Evolutionary conservation across 1,140 invertebrate genomes (phyloP).

Genomic region (Tetramorium simillimum): DNA sequence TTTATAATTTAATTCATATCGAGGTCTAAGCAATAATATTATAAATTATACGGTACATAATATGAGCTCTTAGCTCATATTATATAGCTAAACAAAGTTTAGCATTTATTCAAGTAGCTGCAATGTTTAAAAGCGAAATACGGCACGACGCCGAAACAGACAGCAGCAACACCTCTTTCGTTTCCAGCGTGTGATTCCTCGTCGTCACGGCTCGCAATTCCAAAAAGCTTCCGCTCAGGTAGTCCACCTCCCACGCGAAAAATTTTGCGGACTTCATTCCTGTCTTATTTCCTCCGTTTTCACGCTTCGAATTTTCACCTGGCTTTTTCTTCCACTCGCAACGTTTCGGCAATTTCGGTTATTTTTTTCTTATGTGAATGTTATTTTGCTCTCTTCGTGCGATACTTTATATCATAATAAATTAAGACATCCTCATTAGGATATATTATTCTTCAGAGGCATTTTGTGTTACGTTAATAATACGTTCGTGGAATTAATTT

Average conservation of each 20-base stretch:
- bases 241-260: conserved; percentile 25
- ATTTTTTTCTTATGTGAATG: background rate
- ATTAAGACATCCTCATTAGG: background rate
- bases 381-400: background rate
- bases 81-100: background rate
- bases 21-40: background rate
- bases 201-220: conserved; percentile 61
- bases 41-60: background rate
- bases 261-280: conserved; percentile 23
- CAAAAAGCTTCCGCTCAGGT: conserved; percentile 42
- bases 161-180: conserved; percentile 23
- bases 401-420: background rate
- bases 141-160: background rate
- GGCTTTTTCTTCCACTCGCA: conserved; percentile 1
- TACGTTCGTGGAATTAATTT: background rate
- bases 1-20: background rate
- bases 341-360: conserved; percentile 25
- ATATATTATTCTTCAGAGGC: background rate
- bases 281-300: conserved; percentile 60
- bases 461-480: background rate
- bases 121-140: conserved; percentile 10
- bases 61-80: background rate
- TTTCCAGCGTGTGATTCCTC: conserved; percentile 47
- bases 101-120: conserved; percentile 3
- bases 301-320: conserved; percentile 46